These are phyloP conservation scores for Scomber scombrus DNA, from an alignment of 2,113 vertebrate genomes.

Conservation along the genomic window DNA sequence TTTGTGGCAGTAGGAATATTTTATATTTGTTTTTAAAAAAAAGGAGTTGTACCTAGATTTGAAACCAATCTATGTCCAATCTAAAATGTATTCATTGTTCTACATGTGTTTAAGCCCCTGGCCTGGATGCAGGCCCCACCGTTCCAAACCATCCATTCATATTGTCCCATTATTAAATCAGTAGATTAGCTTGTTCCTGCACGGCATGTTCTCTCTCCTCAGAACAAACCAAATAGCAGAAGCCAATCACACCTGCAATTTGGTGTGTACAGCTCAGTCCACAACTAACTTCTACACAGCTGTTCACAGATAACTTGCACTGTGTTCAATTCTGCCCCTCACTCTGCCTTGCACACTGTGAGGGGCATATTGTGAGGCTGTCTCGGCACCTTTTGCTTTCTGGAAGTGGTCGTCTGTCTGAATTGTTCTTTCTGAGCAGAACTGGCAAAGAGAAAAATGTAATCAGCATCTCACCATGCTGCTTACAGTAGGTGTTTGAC, in stretches of 20 bases:
- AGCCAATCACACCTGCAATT: slow-evolving; percentile 31
- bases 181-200: slow-evolving; percentile 55
- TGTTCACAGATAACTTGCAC: neutral
- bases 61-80: neutral
- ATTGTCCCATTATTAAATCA: slow-evolving; percentile 64
- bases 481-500: slow-evolving; percentile 44
- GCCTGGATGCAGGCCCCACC: slow-evolving; percentile 15
- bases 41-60: neutral
- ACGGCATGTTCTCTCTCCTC: slow-evolving; percentile 57
- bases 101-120: slow-evolving; percentile 4
- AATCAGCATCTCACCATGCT: slow-evolving; percentile 53
- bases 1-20: neutral
- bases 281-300: slow-evolving; percentile 6
- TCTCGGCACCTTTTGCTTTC: neutral
- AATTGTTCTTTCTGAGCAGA: slow-evolving; percentile 18
- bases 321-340: neutral
- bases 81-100: slow-evolving; percentile 3
- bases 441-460: slow-evolving; percentile 30
- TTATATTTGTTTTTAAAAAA: neutral
- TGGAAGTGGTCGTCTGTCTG: slow-evolving; percentile 3
- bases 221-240: slow-evolving; percentile 19
- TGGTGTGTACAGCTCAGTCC: slow-evolving; percentile 3
- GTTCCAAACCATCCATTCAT: slow-evolving; percentile 42
- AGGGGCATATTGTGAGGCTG: neutral
- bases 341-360: neutral